phyloP scores from a whole-genome alignment of 2,113 vertebrate genomes.

The Salvator merianae region DNA sequence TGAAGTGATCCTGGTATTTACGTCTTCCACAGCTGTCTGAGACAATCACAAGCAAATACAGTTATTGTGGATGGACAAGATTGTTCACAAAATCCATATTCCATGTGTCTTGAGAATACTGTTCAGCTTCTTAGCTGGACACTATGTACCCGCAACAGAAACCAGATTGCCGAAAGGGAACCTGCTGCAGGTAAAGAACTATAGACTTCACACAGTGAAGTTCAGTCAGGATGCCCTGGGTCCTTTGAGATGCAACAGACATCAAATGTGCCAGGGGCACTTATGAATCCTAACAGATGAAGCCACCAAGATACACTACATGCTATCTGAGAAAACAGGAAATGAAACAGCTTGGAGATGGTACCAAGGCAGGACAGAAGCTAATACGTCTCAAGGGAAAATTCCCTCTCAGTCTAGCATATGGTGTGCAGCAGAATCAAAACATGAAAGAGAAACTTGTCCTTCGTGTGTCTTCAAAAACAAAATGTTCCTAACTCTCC shows the following conservation, averaged over 20 bases:
- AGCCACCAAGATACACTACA: neutral
- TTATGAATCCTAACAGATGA: neutral
- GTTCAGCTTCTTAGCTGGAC: neutral
- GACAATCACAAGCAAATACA: neutral
- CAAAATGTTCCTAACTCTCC: neutral
- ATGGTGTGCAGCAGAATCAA: neutral
- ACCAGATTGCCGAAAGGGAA: neutral
- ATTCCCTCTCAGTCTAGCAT: neutral
- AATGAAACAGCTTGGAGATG: neutral
- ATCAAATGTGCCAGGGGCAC: neutral
- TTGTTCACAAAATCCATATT: neutral
- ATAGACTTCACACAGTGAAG: neutral
- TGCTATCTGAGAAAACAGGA: neutral
- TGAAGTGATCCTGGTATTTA: neutral
- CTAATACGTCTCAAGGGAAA: neutral
- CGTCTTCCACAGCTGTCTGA: neutral
- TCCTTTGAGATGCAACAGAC: neutral
- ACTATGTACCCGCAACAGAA: neutral
- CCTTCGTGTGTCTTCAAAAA: neutral
- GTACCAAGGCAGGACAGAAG: neutral
- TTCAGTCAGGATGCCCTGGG: neutral
- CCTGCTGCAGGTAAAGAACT: neutral
- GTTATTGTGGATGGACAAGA: neutral
- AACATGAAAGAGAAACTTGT: constrained; percentile 6
- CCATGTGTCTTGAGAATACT: neutral